These are phyloP conservation scores for Piaya cayana DNA, from an alignment of 2,113 vertebrate species.

Conservation along the genomic window DNA sequence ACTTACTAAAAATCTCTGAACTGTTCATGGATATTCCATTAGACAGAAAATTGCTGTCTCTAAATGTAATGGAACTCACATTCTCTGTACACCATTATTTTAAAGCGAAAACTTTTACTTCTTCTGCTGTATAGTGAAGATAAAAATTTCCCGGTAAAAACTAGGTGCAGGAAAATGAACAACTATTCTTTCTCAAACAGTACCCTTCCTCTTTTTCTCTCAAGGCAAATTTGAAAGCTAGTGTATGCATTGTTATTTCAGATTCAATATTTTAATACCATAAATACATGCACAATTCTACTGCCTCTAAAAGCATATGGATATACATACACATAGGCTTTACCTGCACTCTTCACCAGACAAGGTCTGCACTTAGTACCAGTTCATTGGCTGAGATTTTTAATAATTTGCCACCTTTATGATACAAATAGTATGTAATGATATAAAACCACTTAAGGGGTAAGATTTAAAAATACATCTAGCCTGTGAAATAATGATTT, in stretches of 20 bases:
- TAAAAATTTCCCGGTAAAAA: not conserved
- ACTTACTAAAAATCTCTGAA: not conserved
- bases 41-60: not conserved
- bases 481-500: not conserved
- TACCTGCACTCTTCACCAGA: not conserved
- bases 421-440: not conserved
- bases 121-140: not conserved
- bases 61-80: not conserved
- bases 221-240: not conserved
- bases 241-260: not conserved
- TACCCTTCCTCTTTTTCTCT: not conserved
- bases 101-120: not conserved
- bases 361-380: not conserved
- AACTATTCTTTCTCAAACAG: not conserved
- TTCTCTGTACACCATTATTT: not conserved
- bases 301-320: not conserved
- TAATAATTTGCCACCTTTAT: conserved; percentile 2
- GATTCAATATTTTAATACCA: not conserved
- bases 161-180: not conserved
- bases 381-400: not conserved
- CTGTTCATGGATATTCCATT: not conserved
- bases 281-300: not conserved
- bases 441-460: conserved; percentile 32
- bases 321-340: not conserved
- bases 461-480: conserved; percentile 12